Evolutionary conservation across 2,888 invertebrate genomes (phyloP).

Genomic region (Onchidella celtica): DNA sequence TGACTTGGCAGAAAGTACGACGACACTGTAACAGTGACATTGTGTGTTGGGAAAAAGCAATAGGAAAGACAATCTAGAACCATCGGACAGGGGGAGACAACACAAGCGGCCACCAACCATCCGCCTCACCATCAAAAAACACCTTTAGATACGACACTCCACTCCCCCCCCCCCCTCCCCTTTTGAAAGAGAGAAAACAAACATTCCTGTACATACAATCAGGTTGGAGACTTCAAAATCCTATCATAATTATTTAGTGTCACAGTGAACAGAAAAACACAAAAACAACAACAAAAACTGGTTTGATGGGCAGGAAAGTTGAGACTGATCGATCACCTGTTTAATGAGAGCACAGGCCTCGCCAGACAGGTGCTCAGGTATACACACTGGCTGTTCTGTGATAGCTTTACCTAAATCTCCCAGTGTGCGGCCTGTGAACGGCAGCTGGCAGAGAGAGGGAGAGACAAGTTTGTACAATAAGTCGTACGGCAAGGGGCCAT

Average conservation of each 20-base stretch:
- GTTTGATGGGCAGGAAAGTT: not conserved
- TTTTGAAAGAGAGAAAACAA: not conserved
- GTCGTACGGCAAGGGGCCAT: too few species aligned
- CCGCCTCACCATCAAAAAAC: too few species aligned
- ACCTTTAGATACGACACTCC: too few species aligned
- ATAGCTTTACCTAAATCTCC: conserved; percentile 44
- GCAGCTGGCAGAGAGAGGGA: conserved; percentile 3
- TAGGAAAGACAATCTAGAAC: too few species aligned
- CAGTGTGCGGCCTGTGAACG: conserved; percentile 39
- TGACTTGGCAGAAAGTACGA: too few species aligned
- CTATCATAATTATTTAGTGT: not conserved
- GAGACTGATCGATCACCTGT: not conserved
- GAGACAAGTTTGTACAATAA: too few species aligned
- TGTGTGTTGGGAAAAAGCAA: too few species aligned
- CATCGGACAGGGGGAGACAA: too few species aligned
- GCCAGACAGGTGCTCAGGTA: conserved; percentile 9
- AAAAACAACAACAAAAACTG: not conserved
- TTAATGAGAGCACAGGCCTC: conserved; percentile 28
- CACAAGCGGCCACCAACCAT: too few species aligned
- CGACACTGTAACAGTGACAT: too few species aligned
- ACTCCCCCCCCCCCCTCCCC: not conserved
- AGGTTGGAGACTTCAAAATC: not conserved
- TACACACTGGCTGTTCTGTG: conserved; percentile 1
- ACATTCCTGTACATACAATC: not conserved
- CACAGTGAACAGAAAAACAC: not conserved